A percentile compares a stretch with the other conserved stretches of the same genome.
Conservation (phyloP, 1,140 invertebrate genomes). For the Diprion similis region DNA sequence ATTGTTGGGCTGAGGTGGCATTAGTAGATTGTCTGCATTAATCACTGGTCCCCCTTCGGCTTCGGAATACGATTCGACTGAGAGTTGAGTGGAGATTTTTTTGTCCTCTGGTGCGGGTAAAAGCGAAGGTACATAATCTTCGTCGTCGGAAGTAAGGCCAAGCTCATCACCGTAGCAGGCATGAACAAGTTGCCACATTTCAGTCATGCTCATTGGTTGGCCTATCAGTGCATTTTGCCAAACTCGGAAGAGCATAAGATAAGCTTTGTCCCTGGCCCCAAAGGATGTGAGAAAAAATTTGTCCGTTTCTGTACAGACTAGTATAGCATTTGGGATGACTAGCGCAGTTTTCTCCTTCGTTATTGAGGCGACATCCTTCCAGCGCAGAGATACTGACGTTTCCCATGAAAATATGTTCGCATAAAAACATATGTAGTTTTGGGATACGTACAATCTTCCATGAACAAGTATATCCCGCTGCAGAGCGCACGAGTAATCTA, state of each 20-base stretch:
- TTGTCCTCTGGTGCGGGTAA: conserved; percentile 64
- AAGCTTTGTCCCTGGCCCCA: conserved; percentile 89
- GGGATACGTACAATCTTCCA: conserved; percentile 90
- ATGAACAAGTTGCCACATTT: conserved; percentile 91
- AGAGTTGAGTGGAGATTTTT: conserved; percentile 61
- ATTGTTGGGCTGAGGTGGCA: background rate
- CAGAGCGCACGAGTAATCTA: conserved; percentile 96
- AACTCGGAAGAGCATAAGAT: conserved; percentile 92
- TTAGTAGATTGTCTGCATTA: conserved; percentile 11
- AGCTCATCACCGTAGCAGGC: conserved; percentile 91
- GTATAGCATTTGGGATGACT: conserved; percentile 95
- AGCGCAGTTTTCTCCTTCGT: conserved; percentile 93
- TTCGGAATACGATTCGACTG: conserved; percentile 66
- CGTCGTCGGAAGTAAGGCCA: conserved; percentile 91
- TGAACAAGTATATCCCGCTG: conserved; percentile 94
- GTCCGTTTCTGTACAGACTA: conserved; percentile 82
- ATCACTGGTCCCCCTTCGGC: conserved; percentile 39
- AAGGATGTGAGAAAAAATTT: conserved; percentile 95
- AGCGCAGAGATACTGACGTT: conserved; percentile 79
- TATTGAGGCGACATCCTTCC: conserved; percentile 90
- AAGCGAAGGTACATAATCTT: conserved; percentile 76
- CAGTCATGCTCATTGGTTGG: conserved; percentile 82
- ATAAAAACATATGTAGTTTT: conserved; percentile 94
- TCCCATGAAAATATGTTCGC: conserved; percentile 96
- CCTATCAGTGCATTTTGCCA: conserved; percentile 96